phyloP scores from a whole-genome alignment of 2,113 vertebrate species.

The Baryphthengus martii region DNA sequence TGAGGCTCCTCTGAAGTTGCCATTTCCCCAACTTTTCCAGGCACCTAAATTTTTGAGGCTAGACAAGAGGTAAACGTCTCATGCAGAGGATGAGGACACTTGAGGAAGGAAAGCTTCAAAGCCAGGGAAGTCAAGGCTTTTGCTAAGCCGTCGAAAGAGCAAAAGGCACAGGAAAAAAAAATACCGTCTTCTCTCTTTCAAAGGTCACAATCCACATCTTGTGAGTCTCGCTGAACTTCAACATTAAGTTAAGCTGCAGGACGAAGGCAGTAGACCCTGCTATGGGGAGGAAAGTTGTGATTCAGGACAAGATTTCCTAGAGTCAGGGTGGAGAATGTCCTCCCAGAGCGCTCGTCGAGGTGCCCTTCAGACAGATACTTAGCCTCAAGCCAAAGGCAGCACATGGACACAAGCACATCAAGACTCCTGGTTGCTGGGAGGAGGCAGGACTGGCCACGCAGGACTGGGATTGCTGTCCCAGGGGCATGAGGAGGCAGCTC shows the following conservation, averaged over 20 bases:
- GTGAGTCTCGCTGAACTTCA: neutral
- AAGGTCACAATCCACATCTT: neutral
- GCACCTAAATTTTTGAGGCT: neutral
- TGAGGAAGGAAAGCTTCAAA: neutral
- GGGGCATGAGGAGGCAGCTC: neutral
- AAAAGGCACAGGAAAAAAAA: neutral
- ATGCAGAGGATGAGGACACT: neutral
- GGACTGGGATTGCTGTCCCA: rapidly evolving
- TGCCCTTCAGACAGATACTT: neutral
- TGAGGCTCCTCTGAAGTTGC: neutral
- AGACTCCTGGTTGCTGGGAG: neutral
- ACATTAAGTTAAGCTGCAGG: rapidly evolving
- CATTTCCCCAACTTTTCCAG: neutral
- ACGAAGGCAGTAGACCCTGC: neutral
- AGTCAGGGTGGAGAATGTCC: neutral
- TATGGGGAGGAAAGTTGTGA: neutral
- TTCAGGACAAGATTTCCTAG: neutral
- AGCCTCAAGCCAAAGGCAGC: neutral
- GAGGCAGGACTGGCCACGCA: rapidly evolving
- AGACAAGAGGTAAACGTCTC: neutral
- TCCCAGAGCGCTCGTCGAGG: rapidly evolving
- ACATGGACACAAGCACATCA: rapidly evolving
- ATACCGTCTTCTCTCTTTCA: neutral
- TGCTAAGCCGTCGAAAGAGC: neutral
- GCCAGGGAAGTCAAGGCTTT: neutral